phyloP scores from a whole-genome alignment of 2,113 vertebrate species.

The Lophotis ruficrista region DNA sequence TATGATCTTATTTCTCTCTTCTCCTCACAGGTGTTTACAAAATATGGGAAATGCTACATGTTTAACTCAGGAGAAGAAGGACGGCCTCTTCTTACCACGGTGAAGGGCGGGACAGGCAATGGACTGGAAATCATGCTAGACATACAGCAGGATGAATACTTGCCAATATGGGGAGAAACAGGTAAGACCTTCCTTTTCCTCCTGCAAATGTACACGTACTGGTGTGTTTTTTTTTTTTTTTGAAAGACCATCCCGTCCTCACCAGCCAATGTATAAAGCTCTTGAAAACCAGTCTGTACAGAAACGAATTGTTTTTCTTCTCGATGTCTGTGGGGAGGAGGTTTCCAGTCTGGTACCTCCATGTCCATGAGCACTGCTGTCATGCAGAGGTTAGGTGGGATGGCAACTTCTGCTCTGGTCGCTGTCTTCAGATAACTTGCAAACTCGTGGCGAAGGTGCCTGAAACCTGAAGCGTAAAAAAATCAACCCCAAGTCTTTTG shows the following conservation, averaged over 20 bases:
- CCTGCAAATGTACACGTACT: accelerated
- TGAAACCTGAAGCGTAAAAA: no score
- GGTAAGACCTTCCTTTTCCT: conserved; percentile 65
- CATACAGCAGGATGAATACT: conserved; percentile 94
- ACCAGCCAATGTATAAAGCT: not conserved
- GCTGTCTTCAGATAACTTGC: not conserved
- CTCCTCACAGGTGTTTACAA: conserved; percentile 91
- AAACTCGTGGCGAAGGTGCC: not conserved
- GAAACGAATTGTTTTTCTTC: not conserved
- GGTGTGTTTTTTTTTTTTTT: not conserved
- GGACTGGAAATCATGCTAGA: conserved; percentile 99
- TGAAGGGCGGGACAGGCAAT: conserved; percentile 97
- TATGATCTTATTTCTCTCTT: not conserved
- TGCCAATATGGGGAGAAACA: conserved; percentile 86
- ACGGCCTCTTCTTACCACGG: conserved; percentile 91
- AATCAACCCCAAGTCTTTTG: not conserved
- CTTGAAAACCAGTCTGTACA: not conserved
- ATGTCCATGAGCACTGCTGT: accelerated
- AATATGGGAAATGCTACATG: conserved; percentile 99
- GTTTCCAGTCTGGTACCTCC: not conserved
- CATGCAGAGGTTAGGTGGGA: not conserved
- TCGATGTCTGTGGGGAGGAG: accelerated
- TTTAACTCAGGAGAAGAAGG: conserved; percentile 98
- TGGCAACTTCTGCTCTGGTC: not conserved
- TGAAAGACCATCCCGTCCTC: not conserved